Base-by-base conservation (phyloP, 2,888 invertebrate species). In the Cerastoderma edule region DNA sequence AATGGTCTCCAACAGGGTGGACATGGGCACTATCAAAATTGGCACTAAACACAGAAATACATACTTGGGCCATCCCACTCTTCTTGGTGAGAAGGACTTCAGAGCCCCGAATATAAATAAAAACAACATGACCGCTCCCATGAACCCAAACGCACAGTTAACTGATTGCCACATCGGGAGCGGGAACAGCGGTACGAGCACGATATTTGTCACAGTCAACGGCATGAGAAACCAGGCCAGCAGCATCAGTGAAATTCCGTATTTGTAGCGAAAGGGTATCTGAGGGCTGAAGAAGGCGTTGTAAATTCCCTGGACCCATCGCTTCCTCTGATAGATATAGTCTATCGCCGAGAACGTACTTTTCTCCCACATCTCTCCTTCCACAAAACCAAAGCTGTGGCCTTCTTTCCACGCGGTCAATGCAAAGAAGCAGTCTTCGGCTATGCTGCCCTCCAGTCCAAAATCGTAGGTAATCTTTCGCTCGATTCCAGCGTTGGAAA, bases 351-450 rank as follows among this genome's bases (percentile, higher is more conserved):
- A 87, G 68, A 90, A 90, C 5, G 90, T 88, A 70, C 89, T 89
- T 46, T 88, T 87, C 65, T 90, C 89, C 82, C 85, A 83, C 89
- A 90, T 90, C 71, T 88, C 89, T 0, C 90, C 90, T 56, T 90
- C 88, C 30, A 90, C 85, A 65, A 88, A 88, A 2, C 88, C 88
- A 78, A 90, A 90, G 72, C 75, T 85, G 76, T 89, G 86, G 2
- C 90, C 90, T 66, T 84, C 80, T 27, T 84, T 84, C 84, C 81
- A 87, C 6, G 89, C 90, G 28, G 84, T 83, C 68, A 89, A 75
- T 8, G 84, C 89, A 79, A 89, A 89, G 78, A 84, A 89, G 66
- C 88, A 89, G 64, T 89, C 89, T 71, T 89, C 89, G 0, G 89
- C 88, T n/a, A 88, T 86, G 30, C 88, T 88, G 6, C 86, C 87